phyloP scores from a whole-genome alignment of 2,888 invertebrate species.

The Scaptomyza reducta region DNA sequence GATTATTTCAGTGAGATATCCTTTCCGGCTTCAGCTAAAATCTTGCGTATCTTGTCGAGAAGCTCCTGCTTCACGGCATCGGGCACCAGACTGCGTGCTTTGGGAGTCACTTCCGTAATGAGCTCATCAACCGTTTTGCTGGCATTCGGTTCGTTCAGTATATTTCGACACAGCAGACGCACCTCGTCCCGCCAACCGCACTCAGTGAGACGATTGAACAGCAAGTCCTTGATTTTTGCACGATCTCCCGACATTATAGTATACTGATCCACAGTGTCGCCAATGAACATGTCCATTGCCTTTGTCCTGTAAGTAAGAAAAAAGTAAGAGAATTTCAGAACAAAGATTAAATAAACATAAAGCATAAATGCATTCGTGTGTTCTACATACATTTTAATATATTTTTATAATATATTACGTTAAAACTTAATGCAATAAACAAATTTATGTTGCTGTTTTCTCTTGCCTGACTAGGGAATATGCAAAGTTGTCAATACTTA shows the following conservation, averaged over 20 bases:
- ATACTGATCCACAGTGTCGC: conserved; percentile 82
- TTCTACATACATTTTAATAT: too few relatives aligned
- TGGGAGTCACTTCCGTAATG: conserved; percentile 92
- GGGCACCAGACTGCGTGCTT: conserved; percentile 93
- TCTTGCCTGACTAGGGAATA: neutral
- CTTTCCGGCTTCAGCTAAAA: conserved; percentile 85
- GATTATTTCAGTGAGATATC: neutral
- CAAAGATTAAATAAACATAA: neutral
- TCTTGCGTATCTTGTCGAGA: conserved; percentile 93
- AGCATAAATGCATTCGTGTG: too few relatives aligned
- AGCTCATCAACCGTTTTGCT: conserved; percentile 91
- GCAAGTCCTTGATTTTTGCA: conserved; percentile 88
- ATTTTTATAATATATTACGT: neutral
- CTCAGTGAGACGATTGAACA: conserved; percentile 92
- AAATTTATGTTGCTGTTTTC: neutral
- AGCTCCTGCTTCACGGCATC: conserved; percentile 96
- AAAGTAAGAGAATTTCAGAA: neutral
- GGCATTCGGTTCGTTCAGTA: conserved; percentile 89
- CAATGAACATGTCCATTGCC: neutral
- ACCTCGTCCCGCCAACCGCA: conserved; percentile 98
- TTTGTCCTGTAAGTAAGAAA: neutral
- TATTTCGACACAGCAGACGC: conserved; percentile 92
- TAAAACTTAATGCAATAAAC: neutral
- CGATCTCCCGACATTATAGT: conserved; percentile 82
- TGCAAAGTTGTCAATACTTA: conserved; percentile 1